phyloP scores from a whole-genome alignment of 2,797 vertebrate species.

The Anas flavirostris region DNA sequence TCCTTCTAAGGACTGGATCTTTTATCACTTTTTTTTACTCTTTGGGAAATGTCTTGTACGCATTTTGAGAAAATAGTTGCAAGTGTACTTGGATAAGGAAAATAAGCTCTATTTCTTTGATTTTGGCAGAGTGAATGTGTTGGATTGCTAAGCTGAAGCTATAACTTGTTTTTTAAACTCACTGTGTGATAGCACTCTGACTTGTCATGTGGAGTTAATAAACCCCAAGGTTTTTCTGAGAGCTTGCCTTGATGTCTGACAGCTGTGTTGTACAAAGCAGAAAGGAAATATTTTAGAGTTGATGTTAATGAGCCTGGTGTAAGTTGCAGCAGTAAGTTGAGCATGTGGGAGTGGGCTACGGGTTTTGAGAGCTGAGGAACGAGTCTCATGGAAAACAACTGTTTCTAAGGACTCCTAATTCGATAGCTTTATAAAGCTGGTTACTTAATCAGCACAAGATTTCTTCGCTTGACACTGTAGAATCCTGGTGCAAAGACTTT shows the following conservation, averaged over 20 bases:
- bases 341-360: neutral
- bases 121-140: neutral
- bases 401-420: neutral
- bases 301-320: neutral
- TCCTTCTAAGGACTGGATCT: neutral
- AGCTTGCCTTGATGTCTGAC: neutral
- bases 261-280: slow-evolving; percentile 10
- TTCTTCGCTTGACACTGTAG: neutral
- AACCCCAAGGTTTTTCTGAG: neutral
- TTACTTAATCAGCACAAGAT: neutral
- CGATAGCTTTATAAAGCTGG: neutral
- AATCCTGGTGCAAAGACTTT: neutral
- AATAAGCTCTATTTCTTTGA: neutral
- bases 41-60: neutral
- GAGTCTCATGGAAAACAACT: neutral
- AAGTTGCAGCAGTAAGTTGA: neutral
- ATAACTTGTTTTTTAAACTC: neutral
- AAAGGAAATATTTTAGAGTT: neutral
- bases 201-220: neutral
- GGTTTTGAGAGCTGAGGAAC: neutral
- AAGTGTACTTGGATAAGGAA: neutral
- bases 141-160: neutral
- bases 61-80: neutral
- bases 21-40: neutral
- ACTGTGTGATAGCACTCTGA: neutral